These are phyloP conservation scores for Micrasema longulum DNA, from an alignment of 1,140 invertebrate genomes.

Conservation along the genomic window DNA sequence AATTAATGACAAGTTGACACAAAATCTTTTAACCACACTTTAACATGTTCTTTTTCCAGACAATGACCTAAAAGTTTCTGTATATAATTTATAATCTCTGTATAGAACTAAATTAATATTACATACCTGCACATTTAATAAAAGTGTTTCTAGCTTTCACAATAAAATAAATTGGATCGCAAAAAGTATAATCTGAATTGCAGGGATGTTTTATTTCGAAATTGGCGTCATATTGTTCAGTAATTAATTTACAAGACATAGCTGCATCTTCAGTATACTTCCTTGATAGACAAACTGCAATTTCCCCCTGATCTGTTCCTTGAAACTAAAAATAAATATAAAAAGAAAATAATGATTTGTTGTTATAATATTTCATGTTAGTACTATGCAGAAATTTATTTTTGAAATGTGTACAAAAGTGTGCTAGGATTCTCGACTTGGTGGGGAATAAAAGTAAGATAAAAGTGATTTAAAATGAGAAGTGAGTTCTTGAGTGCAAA, in stretches of 20 bases:
- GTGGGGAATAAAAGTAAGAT: too few species aligned
- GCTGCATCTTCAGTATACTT: constrained; percentile 43
- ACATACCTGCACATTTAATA: constrained; percentile 49
- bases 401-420: too few species aligned
- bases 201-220: constrained; percentile 49
- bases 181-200: constrained; percentile 13
- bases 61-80: neutral
- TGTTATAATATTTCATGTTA: too few species aligned
- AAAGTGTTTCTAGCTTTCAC: constrained; percentile 43
- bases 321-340: constrained; percentile 40
- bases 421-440: too few species aligned
- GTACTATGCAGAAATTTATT: too few species aligned
- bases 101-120: constrained; percentile 34
- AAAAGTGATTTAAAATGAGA: too few species aligned
- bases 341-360: neutral
- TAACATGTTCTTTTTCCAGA: neutral
- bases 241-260: constrained; percentile 47
- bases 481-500: too few species aligned
- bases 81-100: constrained; percentile 2
- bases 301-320: constrained; percentile 49
- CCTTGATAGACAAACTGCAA: constrained; percentile 50
- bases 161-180: constrained; percentile 52
- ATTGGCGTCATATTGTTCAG: constrained; percentile 35
- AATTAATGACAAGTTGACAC: too few species aligned
- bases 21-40: neutral